phyloP scores from a whole-genome alignment of 35 echinoderm and acorn worm genomes.

The Heliocidaris erythrogramma region DNA sequence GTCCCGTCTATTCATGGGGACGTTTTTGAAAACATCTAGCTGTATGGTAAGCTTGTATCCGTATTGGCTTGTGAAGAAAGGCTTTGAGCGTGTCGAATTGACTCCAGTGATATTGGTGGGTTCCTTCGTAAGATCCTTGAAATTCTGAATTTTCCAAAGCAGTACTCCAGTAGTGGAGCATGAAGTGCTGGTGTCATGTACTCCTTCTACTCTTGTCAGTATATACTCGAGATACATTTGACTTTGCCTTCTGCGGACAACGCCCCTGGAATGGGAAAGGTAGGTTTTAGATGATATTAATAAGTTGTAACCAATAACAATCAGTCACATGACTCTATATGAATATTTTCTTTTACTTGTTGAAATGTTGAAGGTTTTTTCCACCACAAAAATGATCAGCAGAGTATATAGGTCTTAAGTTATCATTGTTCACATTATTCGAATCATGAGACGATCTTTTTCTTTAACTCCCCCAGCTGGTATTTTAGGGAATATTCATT shows the following conservation, averaged over 20 bases:
- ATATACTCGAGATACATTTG: background rate
- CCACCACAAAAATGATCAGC: no score
- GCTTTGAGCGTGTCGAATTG: background rate
- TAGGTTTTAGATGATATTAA: background rate
- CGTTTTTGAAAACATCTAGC: background rate
- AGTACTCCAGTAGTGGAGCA: background rate
- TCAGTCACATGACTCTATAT: background rate
- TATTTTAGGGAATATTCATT: no score
- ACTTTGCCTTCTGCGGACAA: background rate
- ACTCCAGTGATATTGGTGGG: background rate
- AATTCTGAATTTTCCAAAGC: background rate
- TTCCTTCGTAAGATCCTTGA: background rate
- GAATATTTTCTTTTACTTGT: background rate
- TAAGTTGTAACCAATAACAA: background rate
- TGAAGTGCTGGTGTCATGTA: no score
- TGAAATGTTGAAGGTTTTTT: no score
- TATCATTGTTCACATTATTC: no score
- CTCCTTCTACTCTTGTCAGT: background rate
- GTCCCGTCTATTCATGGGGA: background rate
- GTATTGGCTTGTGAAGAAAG: background rate
- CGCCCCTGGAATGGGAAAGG: background rate
- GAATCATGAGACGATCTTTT: no score
- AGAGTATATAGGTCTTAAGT: no score
- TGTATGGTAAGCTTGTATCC: background rate
- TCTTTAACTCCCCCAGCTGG: no score